phyloP scores from a whole-genome alignment of 2,797 vertebrate genomes.

The Melanogrammus aeglefinus region DNA sequence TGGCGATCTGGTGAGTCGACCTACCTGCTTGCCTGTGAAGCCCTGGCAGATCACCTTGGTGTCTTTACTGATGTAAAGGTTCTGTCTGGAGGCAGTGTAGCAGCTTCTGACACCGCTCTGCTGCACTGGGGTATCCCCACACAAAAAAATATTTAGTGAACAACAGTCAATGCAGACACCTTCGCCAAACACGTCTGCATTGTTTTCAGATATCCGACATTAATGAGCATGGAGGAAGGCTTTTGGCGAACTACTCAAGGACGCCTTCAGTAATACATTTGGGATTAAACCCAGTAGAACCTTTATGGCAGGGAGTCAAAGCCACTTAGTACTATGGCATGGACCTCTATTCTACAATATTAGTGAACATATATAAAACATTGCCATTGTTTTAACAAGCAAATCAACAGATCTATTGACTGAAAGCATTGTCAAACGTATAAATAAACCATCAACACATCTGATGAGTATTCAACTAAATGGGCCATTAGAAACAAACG shows the following conservation, averaged over 20 bases:
- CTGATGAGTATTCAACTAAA: not conserved
- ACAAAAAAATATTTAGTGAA: not conserved
- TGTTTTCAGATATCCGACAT: not conserved
- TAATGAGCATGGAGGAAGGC: not conserved
- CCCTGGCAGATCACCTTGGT: conserved; percentile 97
- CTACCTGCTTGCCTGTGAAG: conserved; percentile 99
- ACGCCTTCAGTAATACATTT: not conserved
- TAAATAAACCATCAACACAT: not conserved
- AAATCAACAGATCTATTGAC: not conserved
- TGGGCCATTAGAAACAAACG: not conserved
- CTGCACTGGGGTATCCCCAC: conserved; percentile 75
- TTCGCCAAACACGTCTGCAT: no score
- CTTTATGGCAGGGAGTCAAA: not conserved
- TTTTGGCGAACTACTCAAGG: not conserved
- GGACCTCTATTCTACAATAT: not conserved
- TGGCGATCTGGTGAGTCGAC: conserved; percentile 36
- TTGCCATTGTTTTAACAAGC: no score
- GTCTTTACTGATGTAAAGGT: conserved; percentile 87
- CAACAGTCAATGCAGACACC: not conserved
- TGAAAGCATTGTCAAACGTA: not conserved
- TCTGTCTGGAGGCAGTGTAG: conserved; percentile 82
- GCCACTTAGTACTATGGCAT: not conserved
- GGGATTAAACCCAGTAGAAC: not conserved
- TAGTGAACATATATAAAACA: not conserved
- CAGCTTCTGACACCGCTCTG: conserved; percentile 88